Evolutionary conservation across 2,888 invertebrate species (phyloP).

Genomic region (Tillus elongatus): DNA sequence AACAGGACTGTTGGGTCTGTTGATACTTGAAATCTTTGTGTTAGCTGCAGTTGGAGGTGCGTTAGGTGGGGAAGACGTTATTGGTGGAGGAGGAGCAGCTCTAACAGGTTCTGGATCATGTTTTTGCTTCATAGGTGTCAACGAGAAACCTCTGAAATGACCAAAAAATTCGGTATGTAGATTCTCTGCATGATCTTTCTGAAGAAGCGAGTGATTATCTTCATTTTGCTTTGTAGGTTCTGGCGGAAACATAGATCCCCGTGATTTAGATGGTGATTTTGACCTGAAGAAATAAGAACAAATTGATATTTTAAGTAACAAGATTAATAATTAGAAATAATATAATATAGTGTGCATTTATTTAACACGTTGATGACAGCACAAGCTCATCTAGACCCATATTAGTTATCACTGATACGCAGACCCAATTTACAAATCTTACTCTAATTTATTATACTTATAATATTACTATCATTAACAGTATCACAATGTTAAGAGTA

Average conservation of each 20-base stretch:
- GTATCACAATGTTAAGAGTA: no score
- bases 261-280: constrained; percentile 40
- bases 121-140: constrained; percentile 53
- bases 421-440: no score
- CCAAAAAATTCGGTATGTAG: constrained; percentile 61
- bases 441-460: no score
- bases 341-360: no score
- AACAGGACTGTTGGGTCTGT: constrained; percentile 18
- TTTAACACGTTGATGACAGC: no score
- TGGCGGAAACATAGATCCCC: constrained; percentile 35
- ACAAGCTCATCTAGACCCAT: no score
- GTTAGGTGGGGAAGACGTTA: constrained; percentile 38
- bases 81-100: constrained; percentile 56
- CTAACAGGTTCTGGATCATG: constrained; percentile 31
- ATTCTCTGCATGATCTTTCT: constrained; percentile 28
- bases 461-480: no score
- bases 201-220: constrained; percentile 60
- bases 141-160: constrained; percentile 74
- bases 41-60: constrained; percentile 6
- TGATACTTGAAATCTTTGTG: constrained; percentile 14
- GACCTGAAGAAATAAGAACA: no score
- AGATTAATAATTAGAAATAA: no score
- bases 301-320: no score
- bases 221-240: constrained; percentile 50
- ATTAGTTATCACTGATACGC: no score